Evolutionary conservation across 2,113 vertebrate genomes (phyloP).

Genomic region (Choloepus hoffmanni): DNA sequence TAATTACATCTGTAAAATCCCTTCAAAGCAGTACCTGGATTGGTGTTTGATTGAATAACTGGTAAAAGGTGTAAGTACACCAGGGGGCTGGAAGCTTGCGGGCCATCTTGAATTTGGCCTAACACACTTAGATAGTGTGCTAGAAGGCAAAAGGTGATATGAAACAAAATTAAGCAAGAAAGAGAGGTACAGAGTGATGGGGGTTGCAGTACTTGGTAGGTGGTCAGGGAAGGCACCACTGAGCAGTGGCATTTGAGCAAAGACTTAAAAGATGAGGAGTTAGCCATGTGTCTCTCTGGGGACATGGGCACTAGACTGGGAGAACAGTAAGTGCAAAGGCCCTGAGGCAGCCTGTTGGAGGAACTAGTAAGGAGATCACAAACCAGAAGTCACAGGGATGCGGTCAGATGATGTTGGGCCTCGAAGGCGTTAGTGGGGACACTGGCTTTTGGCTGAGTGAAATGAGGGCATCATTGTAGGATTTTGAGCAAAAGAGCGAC

Average conservation of each 20-base stretch:
- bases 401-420: neutral
- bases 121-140: neutral
- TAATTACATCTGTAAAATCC: conserved; percentile 19
- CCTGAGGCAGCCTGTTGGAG: neutral
- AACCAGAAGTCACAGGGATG: neutral
- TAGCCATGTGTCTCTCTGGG: neutral
- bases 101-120: neutral
- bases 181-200: neutral
- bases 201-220: neutral
- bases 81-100: neutral
- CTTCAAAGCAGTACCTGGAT: neutral
- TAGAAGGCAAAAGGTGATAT: neutral
- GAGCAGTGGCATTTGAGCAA: neutral
- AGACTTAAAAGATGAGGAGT: neutral
- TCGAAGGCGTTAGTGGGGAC: no score
- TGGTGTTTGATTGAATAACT: no score
- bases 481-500: neutral
- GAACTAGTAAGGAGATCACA: neutral
- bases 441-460: neutral
- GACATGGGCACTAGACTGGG: neutral
- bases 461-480: neutral
- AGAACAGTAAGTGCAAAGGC: neutral
- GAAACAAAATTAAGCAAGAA: neutral
- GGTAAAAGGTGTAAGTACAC: neutral
- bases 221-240: neutral